phyloP scores from a whole-genome alignment of 92 coral and sea anemone genomes.

The Umimayanthus kanabou region DNA sequence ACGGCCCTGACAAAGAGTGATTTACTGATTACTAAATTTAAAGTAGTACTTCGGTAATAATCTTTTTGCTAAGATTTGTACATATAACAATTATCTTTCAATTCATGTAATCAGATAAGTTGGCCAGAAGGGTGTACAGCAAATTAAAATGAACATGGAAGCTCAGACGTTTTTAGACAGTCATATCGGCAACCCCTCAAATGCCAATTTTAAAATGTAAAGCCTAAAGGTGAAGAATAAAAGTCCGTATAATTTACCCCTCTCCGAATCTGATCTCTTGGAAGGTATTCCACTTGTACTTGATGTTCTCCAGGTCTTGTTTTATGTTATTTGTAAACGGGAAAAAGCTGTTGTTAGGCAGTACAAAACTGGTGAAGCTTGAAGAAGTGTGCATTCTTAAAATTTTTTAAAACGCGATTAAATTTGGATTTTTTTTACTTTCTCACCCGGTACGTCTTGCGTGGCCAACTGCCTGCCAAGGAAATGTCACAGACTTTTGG shows the following conservation, averaged over 20 bases:
- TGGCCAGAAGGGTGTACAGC: no score
- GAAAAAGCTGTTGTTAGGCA: neutral
- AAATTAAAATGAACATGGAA: no score
- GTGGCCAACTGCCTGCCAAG: conserved; percentile 37
- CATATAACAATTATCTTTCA: no score
- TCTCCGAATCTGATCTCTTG: neutral
- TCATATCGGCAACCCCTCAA: neutral
- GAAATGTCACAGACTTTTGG: conserved; percentile 1
- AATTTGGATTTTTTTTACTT: neutral
- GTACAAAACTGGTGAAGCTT: neutral
- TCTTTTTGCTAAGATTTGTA: no score
- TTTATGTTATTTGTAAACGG: neutral
- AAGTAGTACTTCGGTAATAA: no score
- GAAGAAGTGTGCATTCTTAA: no score
- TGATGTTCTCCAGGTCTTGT: conserved; percentile 5
- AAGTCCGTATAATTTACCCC: neutral
- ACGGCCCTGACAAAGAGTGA: no score
- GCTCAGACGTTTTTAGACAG: no score
- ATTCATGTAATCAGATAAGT: no score
- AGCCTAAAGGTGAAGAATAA: neutral
- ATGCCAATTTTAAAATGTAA: neutral
- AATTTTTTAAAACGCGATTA: no score
- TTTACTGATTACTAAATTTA: no score
- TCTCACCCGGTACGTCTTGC: conserved; percentile 41
- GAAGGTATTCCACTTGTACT: conserved; percentile 34